phyloP scores from a whole-genome alignment of 2,797 vertebrate genomes.

The Spinibarbus caldwelli region DNA sequence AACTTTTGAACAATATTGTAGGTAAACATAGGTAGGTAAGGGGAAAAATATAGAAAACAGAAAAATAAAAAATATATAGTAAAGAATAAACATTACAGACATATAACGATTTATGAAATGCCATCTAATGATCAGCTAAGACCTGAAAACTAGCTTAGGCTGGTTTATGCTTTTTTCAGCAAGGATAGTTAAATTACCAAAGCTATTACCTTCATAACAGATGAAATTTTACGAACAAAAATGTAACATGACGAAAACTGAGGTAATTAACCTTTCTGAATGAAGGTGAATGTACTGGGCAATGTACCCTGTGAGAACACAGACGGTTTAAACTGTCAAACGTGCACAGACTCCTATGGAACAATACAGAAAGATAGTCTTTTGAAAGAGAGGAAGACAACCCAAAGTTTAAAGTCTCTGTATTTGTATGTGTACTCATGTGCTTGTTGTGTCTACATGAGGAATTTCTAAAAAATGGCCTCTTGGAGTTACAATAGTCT shows the following conservation, averaged over 20 bases:
- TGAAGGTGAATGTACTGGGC: background rate
- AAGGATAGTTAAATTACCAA: background rate
- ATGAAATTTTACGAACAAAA: background rate
- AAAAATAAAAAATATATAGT: no score
- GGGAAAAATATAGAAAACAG: no score
- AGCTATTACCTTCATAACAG: background rate
- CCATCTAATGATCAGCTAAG: background rate
- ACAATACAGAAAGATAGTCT: constrained; percentile 20
- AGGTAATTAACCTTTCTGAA: background rate
- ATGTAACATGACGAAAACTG: background rate
- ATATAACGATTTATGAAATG: background rate
- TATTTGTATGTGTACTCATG: background rate
- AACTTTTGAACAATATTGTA: no score
- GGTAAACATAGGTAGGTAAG: no score
- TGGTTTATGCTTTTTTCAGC: background rate
- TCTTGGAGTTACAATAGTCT: constrained; percentile 51
- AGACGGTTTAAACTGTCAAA: background rate
- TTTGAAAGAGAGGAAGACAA: constrained; percentile 19
- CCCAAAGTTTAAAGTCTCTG: background rate
- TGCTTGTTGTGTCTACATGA: constrained; percentile 8
- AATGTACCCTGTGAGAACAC: background rate
- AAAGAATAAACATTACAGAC: background rate
- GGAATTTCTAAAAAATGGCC: constrained; percentile 43
- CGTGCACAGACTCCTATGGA: background rate
- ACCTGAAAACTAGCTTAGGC: background rate